A percentile compares a stretch with the other conserved stretches of the same genome.
These are phyloP conservation scores for Gymnocypris eckloni DNA, from an alignment of 2,797 vertebrate species.

Conservation along the genomic window DNA sequence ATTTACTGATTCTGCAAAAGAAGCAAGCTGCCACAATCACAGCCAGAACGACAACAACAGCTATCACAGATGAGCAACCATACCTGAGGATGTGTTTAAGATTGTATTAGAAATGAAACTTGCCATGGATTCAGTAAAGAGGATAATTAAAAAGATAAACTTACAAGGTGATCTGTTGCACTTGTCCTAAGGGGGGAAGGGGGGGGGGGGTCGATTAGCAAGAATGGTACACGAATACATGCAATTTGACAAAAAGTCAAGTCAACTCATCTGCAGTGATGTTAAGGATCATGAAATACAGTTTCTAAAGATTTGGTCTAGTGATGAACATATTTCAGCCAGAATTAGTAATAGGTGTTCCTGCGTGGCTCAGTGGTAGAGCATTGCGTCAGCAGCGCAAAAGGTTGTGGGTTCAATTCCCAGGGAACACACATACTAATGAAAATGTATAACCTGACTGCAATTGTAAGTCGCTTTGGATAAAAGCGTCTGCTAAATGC, in stretches of 20 bases:
- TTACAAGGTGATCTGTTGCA: neutral
- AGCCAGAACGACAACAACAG: neutral
- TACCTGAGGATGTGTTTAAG: neutral
- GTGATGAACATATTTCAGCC: neutral
- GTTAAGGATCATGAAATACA: neutral
- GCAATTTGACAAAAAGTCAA: neutral
- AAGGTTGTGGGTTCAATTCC: too few species aligned
- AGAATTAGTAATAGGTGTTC: neutral
- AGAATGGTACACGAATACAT: neutral
- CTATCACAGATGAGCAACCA: neutral
- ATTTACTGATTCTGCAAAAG: neutral
- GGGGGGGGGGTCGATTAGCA: neutral
- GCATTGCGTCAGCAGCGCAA: too few species aligned
- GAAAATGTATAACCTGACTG: too few species aligned
- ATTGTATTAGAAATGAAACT: neutral
- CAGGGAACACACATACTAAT: too few species aligned
- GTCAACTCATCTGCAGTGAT: neutral
- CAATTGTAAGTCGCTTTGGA: too few species aligned
- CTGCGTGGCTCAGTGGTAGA: too few species aligned
- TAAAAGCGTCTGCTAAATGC: too few species aligned
- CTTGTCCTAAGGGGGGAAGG: neutral
- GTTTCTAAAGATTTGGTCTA: neutral
- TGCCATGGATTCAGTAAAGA: neutral
- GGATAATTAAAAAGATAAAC: neutral
- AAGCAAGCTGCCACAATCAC: neutral